Percentiles rank a stretch among this genome's conserved stretches.
These are phyloP conservation scores for Ostrea denselamellosa DNA, from an alignment of 1,140 invertebrate species.

Conservation along the genomic window DNA sequence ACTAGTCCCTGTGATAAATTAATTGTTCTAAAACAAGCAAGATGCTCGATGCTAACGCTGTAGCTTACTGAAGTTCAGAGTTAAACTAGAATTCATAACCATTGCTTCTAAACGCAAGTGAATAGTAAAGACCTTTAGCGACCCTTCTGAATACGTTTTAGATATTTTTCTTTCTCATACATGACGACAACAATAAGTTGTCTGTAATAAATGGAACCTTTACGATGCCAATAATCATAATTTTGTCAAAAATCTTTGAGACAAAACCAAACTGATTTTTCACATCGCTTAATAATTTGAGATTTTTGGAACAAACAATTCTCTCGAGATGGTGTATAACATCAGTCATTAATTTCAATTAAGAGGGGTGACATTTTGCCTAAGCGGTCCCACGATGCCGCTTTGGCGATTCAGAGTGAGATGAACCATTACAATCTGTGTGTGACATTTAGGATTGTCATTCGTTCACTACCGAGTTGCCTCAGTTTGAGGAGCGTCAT, in stretches of 20 bases:
- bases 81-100: too few species aligned
- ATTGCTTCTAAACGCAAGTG: too few species aligned
- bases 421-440: constrained; percentile 26
- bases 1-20: too few species aligned
- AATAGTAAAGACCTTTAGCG: too few species aligned
- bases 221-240: not conserved
- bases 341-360: constrained; percentile 35
- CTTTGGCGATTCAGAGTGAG: constrained; percentile 1
- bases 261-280: not conserved
- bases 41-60: too few species aligned
- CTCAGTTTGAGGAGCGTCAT: not conserved
- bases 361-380: constrained; percentile 33
- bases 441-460: constrained; percentile 28
- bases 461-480: not conserved
- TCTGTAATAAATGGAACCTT: too few species aligned
- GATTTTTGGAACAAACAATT: not conserved
- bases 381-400: constrained; percentile 1
- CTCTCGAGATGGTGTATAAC: not conserved
- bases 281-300: not conserved
- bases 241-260: not conserved
- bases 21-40: too few species aligned
- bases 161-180: too few species aligned
- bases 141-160: too few species aligned
- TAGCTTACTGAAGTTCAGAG: too few species aligned
- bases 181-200: too few species aligned